Evolutionary conservation across 2,888 invertebrate species (phyloP), one percentile per base, ranked within the genome.

Genomic region (Drosophila paranaensis): DNA sequence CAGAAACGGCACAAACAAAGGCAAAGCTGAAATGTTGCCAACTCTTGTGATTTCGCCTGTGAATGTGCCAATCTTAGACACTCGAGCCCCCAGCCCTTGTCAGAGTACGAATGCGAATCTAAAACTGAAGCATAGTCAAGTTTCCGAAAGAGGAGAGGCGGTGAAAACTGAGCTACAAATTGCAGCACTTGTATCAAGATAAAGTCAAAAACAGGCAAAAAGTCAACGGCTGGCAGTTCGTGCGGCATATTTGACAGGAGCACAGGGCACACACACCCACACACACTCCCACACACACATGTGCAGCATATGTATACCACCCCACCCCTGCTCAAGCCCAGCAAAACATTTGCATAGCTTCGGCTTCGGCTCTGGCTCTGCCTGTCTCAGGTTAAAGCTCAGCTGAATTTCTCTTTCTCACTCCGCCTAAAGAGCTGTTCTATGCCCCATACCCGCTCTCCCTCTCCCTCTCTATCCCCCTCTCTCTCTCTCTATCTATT

Each of bases 171-270:
- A 74, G 77, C 73, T 88, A 83, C 89, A 83, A 83, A 83, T 83
- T 84, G 89, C 84, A 74, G 81, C 71, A 89, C 89, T 84, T 84
- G 84, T 84, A 80, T 88, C 89, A 71, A 86, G 89, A 89, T 87
- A 84, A 75, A 87, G 72, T 86, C 84, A 64, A 71, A 79, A 78
- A 64, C 72, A 77, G 78, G 65, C 71, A 71, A 88, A 88, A 78
- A 78, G 77, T 78, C 77, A 78, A 78, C 65, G 77, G 39, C 71
- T 79, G 63, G 55, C 79, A 69, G 74, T 51, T 77, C 75, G 75
- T 79, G 79, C 70, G 66, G 79, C 60, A 70, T 61, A 48, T 74
- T 63, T 70, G 43, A 74, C 79, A 70, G 63, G 61, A 64, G 61
- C 60, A 70, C 66, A 66, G 50, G 42, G 25, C 27, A 35, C 14